Percentiles rank a stretch among this genome's conserved stretches.
Evolutionary conservation across 2,888 invertebrate species (phyloP).

Genomic region (Cancer borealis): DNA sequence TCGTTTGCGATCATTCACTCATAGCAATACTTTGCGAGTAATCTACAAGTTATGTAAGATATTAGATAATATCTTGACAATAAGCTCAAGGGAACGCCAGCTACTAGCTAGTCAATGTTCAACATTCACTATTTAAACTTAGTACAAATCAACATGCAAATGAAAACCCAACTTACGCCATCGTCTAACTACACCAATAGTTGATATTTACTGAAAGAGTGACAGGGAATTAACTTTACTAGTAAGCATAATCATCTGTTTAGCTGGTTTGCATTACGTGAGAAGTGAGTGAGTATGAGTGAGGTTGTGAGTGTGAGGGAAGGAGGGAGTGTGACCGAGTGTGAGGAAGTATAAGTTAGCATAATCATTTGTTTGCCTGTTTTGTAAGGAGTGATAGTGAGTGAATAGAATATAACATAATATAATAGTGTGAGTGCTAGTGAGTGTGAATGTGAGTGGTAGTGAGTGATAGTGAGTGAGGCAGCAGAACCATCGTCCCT

Average conservation of each 20-base stretch:
- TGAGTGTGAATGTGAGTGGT: constrained; percentile 35
- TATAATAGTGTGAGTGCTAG: neutral
- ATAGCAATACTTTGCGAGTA: neutral
- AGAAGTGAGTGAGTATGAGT: too few species aligned
- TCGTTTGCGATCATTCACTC: neutral
- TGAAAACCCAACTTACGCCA: neutral
- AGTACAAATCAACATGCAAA: neutral
- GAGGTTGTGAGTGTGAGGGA: neutral
- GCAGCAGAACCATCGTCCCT: neutral
- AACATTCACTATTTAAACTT: neutral
- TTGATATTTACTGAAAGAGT: neutral
- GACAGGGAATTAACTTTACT: neutral
- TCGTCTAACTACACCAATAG: neutral
- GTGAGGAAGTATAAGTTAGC: neutral
- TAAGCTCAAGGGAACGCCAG: neutral
- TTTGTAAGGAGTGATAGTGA: neutral
- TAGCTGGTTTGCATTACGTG: neutral
- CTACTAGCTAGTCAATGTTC: neutral
- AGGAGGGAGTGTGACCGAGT: constrained; percentile 11
- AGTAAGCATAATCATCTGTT: neutral
- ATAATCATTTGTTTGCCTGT: neutral
- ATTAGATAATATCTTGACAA: neutral
- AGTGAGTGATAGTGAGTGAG: constrained; percentile 26
- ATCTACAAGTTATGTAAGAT: neutral
- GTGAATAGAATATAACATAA: neutral